These are phyloP conservation scores for Sarcophaga bullata DNA, from an alignment of 1,140 invertebrate genomes.

Conservation along the genomic window DNA sequence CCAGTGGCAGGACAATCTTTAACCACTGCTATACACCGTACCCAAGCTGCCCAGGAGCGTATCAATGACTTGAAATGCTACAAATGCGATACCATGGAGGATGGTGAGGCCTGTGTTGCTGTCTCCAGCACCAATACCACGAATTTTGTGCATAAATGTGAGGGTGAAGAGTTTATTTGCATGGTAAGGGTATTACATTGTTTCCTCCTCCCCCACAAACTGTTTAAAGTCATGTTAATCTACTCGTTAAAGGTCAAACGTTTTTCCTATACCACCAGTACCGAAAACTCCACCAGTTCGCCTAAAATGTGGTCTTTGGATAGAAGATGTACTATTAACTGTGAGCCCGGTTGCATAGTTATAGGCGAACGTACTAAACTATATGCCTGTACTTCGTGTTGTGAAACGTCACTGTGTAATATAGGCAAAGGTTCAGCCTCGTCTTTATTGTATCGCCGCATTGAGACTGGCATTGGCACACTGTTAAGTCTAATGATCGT, in stretches of 20 bases:
- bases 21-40: constrained; percentile 75
- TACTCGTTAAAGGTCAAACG: constrained; percentile 75
- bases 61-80: constrained; percentile 83
- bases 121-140: constrained; percentile 70
- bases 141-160: constrained; percentile 77
- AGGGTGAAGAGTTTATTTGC: constrained; percentile 78
- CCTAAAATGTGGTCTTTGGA: constrained; percentile 84
- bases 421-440: constrained; percentile 67
- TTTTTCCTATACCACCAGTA: constrained; percentile 84
- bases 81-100: constrained; percentile 79
- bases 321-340: constrained; percentile 81
- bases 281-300: constrained; percentile 79
- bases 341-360: constrained; percentile 85
- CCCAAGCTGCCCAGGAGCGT: constrained; percentile 76
- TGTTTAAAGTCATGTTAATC: not conserved
- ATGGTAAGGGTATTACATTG: constrained; percentile 70
- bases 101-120: constrained; percentile 76
- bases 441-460: constrained; percentile 53
- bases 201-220: not conserved
- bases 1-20: constrained; percentile 61
- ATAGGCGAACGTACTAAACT: constrained; percentile 87
- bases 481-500: constrained; percentile 27
- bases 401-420: constrained; percentile 81
- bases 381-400: constrained; percentile 85
- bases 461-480: constrained; percentile 61